Conservation (phyloP, 2,797 vertebrate genomes). For the Psittacula echo region DNA sequence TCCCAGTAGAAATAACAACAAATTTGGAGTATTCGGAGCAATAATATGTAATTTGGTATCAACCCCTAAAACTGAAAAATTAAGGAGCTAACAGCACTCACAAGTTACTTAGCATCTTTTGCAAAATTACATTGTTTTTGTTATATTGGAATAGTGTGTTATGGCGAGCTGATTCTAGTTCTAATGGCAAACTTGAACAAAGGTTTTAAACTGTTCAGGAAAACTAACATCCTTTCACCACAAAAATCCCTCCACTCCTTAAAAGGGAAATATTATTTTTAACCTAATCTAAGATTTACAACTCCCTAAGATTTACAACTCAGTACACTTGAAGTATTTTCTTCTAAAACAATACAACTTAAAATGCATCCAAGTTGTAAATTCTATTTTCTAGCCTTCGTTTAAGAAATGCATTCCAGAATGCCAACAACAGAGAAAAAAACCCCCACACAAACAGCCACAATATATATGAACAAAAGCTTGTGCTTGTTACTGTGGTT, state of each 20-base stretch:
- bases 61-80: not conserved
- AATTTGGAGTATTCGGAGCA: not conserved
- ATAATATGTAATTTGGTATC: not conserved
- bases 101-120: not conserved
- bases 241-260: not conserved
- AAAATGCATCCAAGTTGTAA: not conserved
- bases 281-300: not conserved
- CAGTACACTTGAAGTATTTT: not conserved
- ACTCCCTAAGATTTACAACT: not conserved
- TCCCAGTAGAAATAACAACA: not conserved
- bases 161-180: not conserved
- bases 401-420: not conserved
- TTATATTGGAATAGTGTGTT: not conserved
- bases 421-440: not conserved
- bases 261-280: not conserved
- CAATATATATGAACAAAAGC: not conserved
- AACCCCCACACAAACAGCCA: rapidly evolving
- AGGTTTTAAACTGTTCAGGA: not conserved
- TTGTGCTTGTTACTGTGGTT: not conserved
- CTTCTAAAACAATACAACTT: not conserved
- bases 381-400: not conserved
- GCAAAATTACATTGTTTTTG: not conserved
- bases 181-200: not conserved
- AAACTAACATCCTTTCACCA: not conserved
- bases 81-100: not conserved